Evolutionary conservation across 2,113 vertebrate genomes (phyloP).

Genomic region (Etheostoma cragini): DNA sequence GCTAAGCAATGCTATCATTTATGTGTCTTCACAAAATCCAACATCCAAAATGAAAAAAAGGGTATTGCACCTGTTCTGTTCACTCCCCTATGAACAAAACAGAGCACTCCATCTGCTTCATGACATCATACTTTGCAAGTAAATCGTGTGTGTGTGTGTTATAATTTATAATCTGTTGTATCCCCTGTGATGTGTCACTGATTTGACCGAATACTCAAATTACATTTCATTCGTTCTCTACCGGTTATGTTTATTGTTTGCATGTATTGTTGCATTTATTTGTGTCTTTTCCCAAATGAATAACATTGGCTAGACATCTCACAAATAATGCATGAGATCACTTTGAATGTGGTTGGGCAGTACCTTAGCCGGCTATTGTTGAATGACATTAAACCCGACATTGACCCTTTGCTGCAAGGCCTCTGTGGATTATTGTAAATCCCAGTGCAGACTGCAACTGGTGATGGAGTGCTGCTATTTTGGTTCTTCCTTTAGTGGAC

Average conservation of each 20-base stretch:
- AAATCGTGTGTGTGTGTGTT: not conserved
- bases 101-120: not conserved
- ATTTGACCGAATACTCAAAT: conserved; percentile 4
- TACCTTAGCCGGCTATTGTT: conserved; percentile 22
- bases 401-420: conserved; percentile 48
- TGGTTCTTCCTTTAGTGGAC: conserved; percentile 57
- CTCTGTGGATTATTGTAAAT: conserved; percentile 45
- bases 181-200: not conserved
- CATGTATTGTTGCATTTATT: not conserved
- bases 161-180: not conserved
- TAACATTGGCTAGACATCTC: not conserved
- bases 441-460: conserved; percentile 46
- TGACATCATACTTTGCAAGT: not conserved
- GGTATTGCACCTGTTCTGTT: conserved; percentile 21
- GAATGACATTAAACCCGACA: conserved; percentile 50
- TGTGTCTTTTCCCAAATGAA: not conserved
- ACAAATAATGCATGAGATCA: conserved; percentile 31
- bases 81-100: not conserved
- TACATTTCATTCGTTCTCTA: not conserved
- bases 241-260: not conserved
- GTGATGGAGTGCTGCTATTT: conserved; percentile 67
- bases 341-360: not conserved
- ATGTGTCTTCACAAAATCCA: conserved; percentile 12
- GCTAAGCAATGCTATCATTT: not conserved
- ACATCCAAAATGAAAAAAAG: conserved; percentile 2